Base-by-base conservation (phyloP, 2,888 invertebrate genomes). In the Ligdia adustata region DNA sequence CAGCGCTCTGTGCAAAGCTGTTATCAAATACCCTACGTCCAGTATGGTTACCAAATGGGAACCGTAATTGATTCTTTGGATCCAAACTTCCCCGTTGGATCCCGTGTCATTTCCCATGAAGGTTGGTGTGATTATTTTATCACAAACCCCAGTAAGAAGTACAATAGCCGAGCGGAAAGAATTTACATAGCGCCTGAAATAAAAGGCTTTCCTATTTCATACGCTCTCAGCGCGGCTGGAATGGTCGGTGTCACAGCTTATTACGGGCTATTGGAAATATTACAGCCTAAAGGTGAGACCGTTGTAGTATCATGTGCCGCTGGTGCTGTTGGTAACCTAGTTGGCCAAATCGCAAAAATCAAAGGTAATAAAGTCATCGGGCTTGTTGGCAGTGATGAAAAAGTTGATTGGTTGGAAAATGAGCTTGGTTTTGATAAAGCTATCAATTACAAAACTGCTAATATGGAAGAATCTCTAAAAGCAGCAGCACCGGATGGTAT, bases 341-440 rank as follows among this genome's bases (percentile, higher is more conserved):
- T 93, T 1, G 94, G 94, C 3, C 94, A 94, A 76, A 92, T 94
- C 50, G 94, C 92, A 1, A 94, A 93, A 70, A 88, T 93, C 20
- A 92, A 91, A 79, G 92, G 90, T 66, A 66, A 60, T 28, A 55
- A 24, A 27, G 62, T 94, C 0, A 92, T 94, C 57, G 94, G 94
- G 1, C 91, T 93, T 57, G 91, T 93, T n/a, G 94, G 94, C 2
- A 86, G 91, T 0, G 92, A 93, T 49, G 92, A 91, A 9, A 94
- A 95, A 78, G 92, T 92, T 38, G 77, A 91, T 52, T 94, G 93
- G 93, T 71, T 93, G 4, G 88, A 79, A 22, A 75, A 92, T 4
- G 91, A 92, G 29, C 69, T 94, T 2, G 92, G 92, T 7, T 94
- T 94, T 63, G 93, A 95, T 68, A 74, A 86, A 57, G 93, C 91